phyloP scores from a whole-genome alignment of 2,888 invertebrate species.

The Cryptophagus acutangulus region DNA sequence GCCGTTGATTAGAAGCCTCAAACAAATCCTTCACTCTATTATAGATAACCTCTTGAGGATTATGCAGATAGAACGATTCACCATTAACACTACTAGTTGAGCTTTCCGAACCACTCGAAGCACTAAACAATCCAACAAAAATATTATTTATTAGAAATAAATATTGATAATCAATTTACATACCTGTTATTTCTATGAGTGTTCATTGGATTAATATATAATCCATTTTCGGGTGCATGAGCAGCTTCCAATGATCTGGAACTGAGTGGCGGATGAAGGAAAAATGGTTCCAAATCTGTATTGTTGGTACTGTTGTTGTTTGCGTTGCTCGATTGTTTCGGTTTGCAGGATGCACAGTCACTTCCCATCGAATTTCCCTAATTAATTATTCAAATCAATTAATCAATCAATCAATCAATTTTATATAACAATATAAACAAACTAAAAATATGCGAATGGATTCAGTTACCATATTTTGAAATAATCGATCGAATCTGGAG shows the following conservation, averaged over 20 bases:
- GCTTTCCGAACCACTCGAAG: conserved; percentile 45
- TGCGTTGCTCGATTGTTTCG: conserved; percentile 37
- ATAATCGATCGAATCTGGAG: too few species aligned
- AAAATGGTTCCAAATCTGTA: conserved; percentile 60
- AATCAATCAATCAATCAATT: too few species aligned
- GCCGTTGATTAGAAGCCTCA: conserved; percentile 50
- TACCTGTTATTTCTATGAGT: conserved; percentile 45
- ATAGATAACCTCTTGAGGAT: conserved; percentile 73
- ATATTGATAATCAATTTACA: too few species aligned
- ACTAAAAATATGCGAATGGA: too few species aligned
- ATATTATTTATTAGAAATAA: neutral
- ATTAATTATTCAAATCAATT: too few species aligned
- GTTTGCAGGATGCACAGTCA: conserved; percentile 46
- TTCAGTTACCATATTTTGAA: too few species aligned
- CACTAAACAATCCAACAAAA: conserved; percentile 29
- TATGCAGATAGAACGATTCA: conserved; percentile 82
- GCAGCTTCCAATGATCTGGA: conserved; percentile 41
- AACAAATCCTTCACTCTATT: conserved; percentile 82
- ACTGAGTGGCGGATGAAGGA: conserved; percentile 64
- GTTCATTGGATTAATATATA: conserved; percentile 81
- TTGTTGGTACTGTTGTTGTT: conserved; percentile 44
- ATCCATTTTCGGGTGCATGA: conserved; percentile 66
- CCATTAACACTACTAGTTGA: conserved; percentile 51
- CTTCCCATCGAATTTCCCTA: too few species aligned
- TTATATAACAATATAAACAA: too few species aligned